Evolutionary conservation across 92 coral and sea anemone species (phyloP).

Genomic region (Zoanthus sociatus): DNA sequence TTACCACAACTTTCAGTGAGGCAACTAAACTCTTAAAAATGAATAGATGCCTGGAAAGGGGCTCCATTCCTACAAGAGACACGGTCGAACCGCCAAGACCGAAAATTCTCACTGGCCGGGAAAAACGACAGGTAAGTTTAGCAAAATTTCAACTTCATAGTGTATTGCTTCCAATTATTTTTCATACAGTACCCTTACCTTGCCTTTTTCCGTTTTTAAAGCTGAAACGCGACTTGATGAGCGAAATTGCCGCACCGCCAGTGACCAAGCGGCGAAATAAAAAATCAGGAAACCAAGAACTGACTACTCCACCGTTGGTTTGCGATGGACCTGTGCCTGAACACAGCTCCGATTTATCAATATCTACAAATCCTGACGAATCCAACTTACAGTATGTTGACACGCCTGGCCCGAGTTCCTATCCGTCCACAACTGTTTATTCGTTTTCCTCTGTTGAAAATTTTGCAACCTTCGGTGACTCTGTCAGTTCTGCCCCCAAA

Average conservation of each 20-base stretch:
- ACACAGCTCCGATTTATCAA: not conserved
- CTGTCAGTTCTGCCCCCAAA: not conserved
- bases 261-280: not conserved
- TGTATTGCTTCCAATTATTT: not conserved
- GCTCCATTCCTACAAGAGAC: slow-evolving; percentile 33
- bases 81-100: slow-evolving; percentile 14
- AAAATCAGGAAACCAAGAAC: not conserved
- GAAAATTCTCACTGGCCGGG: slow-evolving; percentile 22
- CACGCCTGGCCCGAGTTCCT: not conserved
- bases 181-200: not conserved
- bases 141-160: not conserved
- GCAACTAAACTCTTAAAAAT: not conserved
- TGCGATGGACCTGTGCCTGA: not conserved
- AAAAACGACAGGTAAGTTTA: slow-evolving; percentile 10
- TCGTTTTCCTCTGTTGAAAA: not conserved
- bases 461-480: not conserved
- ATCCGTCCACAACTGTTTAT: not conserved
- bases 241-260: not conserved
- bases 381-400: not conserved
- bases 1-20: slow-evolving; percentile 5
- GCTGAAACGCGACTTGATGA: slow-evolving; percentile 3
- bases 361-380: not conserved
- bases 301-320: not conserved
- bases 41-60: slow-evolving; percentile 5
- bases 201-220: not conserved